phyloP scores from a whole-genome alignment of 2,888 invertebrate species.

The Sarcophaga rosellei region DNA sequence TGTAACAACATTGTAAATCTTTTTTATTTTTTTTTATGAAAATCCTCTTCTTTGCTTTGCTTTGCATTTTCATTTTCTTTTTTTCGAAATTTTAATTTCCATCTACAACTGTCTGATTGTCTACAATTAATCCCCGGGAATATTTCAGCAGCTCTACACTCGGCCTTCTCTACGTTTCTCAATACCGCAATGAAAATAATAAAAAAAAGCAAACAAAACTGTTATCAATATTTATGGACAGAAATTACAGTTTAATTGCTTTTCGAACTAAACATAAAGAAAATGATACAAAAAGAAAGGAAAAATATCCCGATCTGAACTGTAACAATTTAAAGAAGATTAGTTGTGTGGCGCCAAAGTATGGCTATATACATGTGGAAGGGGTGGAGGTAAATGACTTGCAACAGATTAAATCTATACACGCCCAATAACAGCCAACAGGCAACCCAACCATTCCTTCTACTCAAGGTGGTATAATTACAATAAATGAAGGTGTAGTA shows the following conservation, averaged over 20 bases:
- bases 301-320: constrained; percentile 27
- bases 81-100: constrained; percentile 30
- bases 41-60: constrained; percentile 29
- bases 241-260: constrained; percentile 79
- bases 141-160: not conserved
- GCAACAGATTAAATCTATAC: constrained; percentile 42
- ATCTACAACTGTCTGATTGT: constrained; percentile 63
- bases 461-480: not conserved
- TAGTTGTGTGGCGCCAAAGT: not conserved
- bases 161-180: not conserved
- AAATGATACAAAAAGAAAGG: not conserved
- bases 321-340: constrained; percentile 43
- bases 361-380: not conserved
- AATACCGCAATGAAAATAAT: not conserved
- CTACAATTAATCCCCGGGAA: constrained; percentile 63
- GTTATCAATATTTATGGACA: constrained; percentile 76
- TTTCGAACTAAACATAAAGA: constrained; percentile 49
- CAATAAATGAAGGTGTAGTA: constrained; percentile 30
- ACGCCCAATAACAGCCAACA: constrained; percentile 32
- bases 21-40: constrained; percentile 47
- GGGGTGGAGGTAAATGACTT: constrained; percentile 20
- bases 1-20: constrained; percentile 63
- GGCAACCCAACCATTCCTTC: not conserved
- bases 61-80: not conserved
- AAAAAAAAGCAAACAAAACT: constrained; percentile 33